A percentile compares a stretch with the other conserved stretches of the same genome.
These are phyloP conservation scores for Odontamblyopus rebecca DNA, from an alignment of 2,797 vertebrate genomes.

Conservation along the genomic window DNA sequence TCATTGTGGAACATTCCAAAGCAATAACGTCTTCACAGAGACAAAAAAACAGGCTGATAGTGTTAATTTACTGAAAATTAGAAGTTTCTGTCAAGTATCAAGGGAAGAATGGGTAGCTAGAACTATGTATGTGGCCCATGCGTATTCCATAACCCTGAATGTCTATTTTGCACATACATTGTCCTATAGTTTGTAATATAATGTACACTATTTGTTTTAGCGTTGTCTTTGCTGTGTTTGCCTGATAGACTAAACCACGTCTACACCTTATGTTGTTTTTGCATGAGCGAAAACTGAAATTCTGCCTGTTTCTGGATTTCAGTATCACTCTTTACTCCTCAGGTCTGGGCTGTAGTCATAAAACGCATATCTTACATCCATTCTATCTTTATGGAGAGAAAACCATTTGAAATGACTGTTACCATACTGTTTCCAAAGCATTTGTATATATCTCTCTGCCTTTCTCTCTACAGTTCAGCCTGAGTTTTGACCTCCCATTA, in stretches of 20 bases:
- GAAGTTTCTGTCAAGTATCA: no score
- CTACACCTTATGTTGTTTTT: constrained; percentile 4
- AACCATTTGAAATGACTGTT: not conserved
- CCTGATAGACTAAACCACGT: constrained; percentile 7
- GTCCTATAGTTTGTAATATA: not conserved
- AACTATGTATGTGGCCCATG: not conserved
- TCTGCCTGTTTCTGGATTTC: constrained; percentile 11
- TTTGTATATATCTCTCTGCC: constrained; percentile 12
- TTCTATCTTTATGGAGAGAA: constrained; percentile 3
- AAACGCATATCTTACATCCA: not conserved
- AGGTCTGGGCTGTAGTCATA: constrained; percentile 1
- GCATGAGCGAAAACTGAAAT: constrained; percentile 15
- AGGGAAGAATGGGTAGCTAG: not conserved
- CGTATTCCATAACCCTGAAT: not conserved
- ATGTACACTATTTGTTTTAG: not conserved
- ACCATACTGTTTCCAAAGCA: not conserved
- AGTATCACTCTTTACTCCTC: constrained; percentile 9
- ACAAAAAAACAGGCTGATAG: no score
- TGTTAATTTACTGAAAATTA: no score
- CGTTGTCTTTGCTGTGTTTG: not conserved
- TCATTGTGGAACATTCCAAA: no score
- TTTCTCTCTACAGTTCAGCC: constrained; percentile 27
- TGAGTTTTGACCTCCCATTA: constrained; percentile 31
- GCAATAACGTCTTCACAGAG: no score
- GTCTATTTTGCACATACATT: not conserved